Evolutionary conservation across 2,113 vertebrate genomes (phyloP).

Genomic region (Syrmaticus mikado): DNA sequence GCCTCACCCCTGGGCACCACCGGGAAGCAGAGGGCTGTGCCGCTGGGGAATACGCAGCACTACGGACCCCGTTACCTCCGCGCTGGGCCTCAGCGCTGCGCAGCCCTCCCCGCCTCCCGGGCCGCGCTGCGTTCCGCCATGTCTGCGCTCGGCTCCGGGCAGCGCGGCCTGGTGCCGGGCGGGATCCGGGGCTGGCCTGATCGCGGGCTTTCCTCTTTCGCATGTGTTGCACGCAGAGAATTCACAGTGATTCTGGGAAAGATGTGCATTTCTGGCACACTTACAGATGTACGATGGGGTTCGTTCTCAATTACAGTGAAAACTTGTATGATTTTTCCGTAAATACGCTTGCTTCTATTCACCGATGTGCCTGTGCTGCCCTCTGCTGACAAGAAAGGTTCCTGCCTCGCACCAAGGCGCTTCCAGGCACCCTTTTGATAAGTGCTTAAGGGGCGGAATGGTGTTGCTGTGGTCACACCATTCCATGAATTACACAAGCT

Average conservation of each 20-base stretch:
- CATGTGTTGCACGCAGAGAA: neutral
- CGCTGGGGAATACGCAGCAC: fast-evolving
- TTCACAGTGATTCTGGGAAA: neutral
- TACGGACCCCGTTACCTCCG: neutral
- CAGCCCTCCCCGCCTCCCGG: too few species aligned
- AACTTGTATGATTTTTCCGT: neutral
- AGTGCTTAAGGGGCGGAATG: fast-evolving
- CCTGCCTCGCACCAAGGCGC: neutral
- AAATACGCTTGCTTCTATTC: neutral
- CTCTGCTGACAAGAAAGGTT: neutral
- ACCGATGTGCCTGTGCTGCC: neutral
- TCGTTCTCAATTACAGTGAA: neutral
- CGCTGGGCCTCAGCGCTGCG: neutral
- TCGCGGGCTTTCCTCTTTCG: neutral
- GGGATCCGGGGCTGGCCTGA: too few species aligned
- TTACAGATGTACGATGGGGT: neutral
- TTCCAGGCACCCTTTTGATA: fast-evolving
- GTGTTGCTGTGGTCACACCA: fast-evolving
- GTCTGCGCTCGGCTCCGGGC: neutral
- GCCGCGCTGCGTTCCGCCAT: neutral
- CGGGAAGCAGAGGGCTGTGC: fast-evolving
- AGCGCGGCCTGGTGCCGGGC: too few species aligned
- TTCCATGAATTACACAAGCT: neutral
- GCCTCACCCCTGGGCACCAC: neutral
- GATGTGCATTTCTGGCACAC: neutral